Conservation (phyloP, 2,113 vertebrate species). For the Pygathrix nemaeus region DNA sequence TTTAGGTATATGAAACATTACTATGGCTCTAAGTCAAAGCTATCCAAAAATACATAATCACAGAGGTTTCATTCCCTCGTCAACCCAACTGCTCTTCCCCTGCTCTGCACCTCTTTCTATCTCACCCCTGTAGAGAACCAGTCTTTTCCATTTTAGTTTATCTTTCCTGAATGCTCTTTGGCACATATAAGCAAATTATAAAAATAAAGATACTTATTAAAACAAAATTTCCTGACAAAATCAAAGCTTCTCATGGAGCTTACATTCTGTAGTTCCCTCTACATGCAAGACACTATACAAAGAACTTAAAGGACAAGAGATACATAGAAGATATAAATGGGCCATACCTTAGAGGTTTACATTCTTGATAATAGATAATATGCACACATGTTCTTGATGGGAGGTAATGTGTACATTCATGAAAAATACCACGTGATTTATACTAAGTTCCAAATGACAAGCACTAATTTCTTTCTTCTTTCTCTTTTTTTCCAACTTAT, state of each 20-base stretch:
- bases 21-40: not conserved
- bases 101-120: too few species aligned
- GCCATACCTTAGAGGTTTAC: not conserved
- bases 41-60: not conserved
- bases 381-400: not conserved
- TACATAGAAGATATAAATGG: not conserved
- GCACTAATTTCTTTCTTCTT: not conserved
- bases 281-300: not conserved
- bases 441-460: not conserved
- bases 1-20: not conserved
- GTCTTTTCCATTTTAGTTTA: not conserved
- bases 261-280: not conserved
- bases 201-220: not conserved
- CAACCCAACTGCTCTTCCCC: too few species aligned
- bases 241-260: not conserved
- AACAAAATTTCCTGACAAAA: not conserved
- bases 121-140: too few species aligned
- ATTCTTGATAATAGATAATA: not conserved
- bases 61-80: not conserved
- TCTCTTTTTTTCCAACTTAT: not conserved
- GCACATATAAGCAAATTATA: not conserved
- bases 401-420: not conserved
- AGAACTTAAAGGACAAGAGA: not conserved
- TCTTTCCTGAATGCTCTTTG: not conserved
- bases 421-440: not conserved